Evolutionary conservation across 2,797 vertebrate genomes (phyloP).

Genomic region (Parambassis ranga): DNA sequence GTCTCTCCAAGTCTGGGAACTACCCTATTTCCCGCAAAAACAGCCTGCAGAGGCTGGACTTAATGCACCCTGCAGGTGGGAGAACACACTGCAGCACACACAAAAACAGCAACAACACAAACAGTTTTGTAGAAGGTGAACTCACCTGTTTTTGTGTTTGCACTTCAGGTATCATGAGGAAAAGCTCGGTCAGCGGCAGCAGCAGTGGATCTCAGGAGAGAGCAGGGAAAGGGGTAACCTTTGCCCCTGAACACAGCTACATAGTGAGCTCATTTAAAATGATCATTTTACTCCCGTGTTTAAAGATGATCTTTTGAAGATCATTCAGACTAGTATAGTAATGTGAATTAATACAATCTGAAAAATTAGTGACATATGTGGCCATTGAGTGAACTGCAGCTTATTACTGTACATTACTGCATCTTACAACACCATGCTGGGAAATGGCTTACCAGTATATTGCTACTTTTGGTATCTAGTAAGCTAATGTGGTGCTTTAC

Average conservation of each 20-base stretch:
- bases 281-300: accelerated
- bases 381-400: too few relatives aligned
- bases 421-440: too few relatives aligned
- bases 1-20: conserved; percentile 87
- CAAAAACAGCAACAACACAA: not conserved
- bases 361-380: too few relatives aligned
- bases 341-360: too few relatives aligned
- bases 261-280: conserved; percentile 76
- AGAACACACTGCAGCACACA: not conserved
- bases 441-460: too few relatives aligned
- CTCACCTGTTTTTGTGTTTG: not conserved
- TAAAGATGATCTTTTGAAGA: too few relatives aligned
- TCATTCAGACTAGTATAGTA: too few relatives aligned
- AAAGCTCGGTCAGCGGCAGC: conserved; percentile 86
- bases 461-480: too few relatives aligned
- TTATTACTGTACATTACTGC: too few relatives aligned
- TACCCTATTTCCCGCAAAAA: conserved; percentile 79
- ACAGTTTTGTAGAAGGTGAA: not conserved
- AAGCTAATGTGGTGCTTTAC: too few relatives aligned
- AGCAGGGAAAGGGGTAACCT: conserved; percentile 85
- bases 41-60: conserved; percentile 87
- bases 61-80: conserved; percentile 77
- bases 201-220: conserved; percentile 88
- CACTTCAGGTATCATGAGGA: conserved; percentile 87
- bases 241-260: conserved; percentile 80